Conservation (phyloP, 37 sponge, comb jelly and placozoan species). For the Eunapius fragilis region DNA sequence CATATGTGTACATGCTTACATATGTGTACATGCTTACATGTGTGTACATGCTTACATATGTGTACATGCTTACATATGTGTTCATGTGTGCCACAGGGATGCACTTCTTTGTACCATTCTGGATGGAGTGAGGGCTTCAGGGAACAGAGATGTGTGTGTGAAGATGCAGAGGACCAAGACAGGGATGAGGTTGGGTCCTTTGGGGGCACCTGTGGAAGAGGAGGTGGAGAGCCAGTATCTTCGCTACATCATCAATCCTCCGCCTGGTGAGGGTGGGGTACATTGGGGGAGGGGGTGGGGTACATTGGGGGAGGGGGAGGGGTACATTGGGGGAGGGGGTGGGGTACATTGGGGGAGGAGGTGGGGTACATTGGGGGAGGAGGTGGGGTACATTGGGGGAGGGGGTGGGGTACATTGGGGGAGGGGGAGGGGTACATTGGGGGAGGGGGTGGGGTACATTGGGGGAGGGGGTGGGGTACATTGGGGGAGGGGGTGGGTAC, state of each 20-base stretch:
- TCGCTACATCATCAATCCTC: constrained; percentile 68
- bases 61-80: neutral
- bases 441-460: too few species aligned
- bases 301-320: neutral
- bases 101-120: constrained; percentile 94
- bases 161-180: constrained; percentile 85
- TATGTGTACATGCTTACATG: neutral
- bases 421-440: too few species aligned
- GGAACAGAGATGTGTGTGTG: constrained; percentile 96
- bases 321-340: neutral
- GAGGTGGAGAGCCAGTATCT: constrained; percentile 97
- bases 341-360: neutral
- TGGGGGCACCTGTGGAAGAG: constrained; percentile 87
- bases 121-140: constrained; percentile 97
- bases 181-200: constrained; percentile 89
- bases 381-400: too few species aligned
- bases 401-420: too few species aligned
- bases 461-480: too few species aligned
- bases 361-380: too few species aligned
- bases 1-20: neutral
- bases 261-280: constrained; percentile 25
- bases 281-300: neutral
- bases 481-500: too few species aligned
- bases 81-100: constrained; percentile 57
- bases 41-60: neutral